Base-by-base conservation (phyloP, 2,888 invertebrate species). In the Melanotus villosus region DNA sequence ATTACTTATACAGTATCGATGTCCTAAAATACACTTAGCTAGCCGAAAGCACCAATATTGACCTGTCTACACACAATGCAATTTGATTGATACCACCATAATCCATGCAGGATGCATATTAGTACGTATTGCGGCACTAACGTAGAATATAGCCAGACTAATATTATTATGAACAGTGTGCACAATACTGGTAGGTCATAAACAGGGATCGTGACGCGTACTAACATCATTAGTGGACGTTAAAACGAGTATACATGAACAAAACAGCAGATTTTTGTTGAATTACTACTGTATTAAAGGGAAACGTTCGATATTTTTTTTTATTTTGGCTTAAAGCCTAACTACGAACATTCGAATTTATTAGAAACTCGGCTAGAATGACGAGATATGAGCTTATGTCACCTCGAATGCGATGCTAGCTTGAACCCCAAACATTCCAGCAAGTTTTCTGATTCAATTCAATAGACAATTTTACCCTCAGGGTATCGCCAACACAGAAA, bases 51-150 rank as follows among this genome's bases (percentile, higher is more conserved):
- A 5, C 18, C 47, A 26, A 34, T 62, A 50, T 50, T 50, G 50
- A 14, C 16, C 36, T 36, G 50, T 62, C 14, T 36, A 21, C 19
- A 36, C 47, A 58, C 47, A 58, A 57, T 65, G 58, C 57, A 47
- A 19, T 65, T 54, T 65, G 65, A 65, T 65, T 65, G 65, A 65
- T 65, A 50, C 58, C 26, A 30, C 26, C 19, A 26, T 58, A 65
- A 64, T 64, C 47, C 45, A 50, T 50, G 38, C 57, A 23, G 64
- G 21, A 19, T 36, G 56, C 38, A 21, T 52, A 62, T 62, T 52
- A 50, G 50, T 52, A 36, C 52, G 34, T 56, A 56, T 38, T 50
- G 30, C 43, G 54, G 36, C 34, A 50, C 36, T 26, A 62, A 62
- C 19, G 21, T 50, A 19, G 14, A 59, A 34, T 50, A 50, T 62